A percentile compares a stretch with the other conserved stretches of the same genome.
Evolutionary conservation across 2,888 invertebrate species (phyloP).

Genomic region (Cephus nigrinus): DNA sequence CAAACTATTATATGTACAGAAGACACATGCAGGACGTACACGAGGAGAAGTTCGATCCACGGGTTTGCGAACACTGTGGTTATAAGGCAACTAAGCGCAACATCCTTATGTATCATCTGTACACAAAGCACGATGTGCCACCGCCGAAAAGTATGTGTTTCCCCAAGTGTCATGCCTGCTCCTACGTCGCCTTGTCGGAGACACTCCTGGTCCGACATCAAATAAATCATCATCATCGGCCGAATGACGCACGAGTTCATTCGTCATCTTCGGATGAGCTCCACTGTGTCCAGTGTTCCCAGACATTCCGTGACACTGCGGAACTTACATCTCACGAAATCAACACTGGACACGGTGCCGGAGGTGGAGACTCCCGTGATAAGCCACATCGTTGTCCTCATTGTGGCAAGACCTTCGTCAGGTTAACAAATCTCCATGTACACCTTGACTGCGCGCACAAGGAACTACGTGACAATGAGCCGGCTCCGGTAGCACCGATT

Average conservation of each 20-base stretch:
- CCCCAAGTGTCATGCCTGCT: slow-evolving; percentile 83
- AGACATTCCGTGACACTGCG: slow-evolving; percentile 46
- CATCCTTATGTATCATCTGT: slow-evolving; percentile 81
- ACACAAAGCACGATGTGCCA: slow-evolving; percentile 80
- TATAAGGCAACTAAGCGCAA: slow-evolving; percentile 80
- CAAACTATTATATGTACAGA: slow-evolving; percentile 82
- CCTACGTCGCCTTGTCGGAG: slow-evolving; percentile 80
- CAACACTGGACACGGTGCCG: slow-evolving; percentile 49
- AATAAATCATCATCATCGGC: slow-evolving; percentile 70
- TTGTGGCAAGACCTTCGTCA: slow-evolving; percentile 79
- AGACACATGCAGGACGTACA: slow-evolving; percentile 86
- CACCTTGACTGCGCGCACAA: slow-evolving; percentile 56
- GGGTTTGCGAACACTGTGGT: slow-evolving; percentile 88
- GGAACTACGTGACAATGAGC: slow-evolving; percentile 32
- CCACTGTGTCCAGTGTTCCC: slow-evolving; percentile 51
- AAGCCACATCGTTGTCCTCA: slow-evolving; percentile 74
- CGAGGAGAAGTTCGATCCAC: slow-evolving; percentile 79
- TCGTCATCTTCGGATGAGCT: slow-evolving; percentile 40
- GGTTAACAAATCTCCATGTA: slow-evolving; percentile 75
- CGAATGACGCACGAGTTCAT: slow-evolving; percentile 35
- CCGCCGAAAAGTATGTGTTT: slow-evolving; percentile 79
- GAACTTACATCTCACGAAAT: slow-evolving; percentile 57
- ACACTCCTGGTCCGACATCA: slow-evolving; percentile 79
- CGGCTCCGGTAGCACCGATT: slow-evolving; percentile 34
- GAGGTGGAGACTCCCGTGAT: slow-evolving; percentile 40